Evolutionary conservation across 2,797 vertebrate species (phyloP).

Genomic region (Cyprinella venusta): DNA sequence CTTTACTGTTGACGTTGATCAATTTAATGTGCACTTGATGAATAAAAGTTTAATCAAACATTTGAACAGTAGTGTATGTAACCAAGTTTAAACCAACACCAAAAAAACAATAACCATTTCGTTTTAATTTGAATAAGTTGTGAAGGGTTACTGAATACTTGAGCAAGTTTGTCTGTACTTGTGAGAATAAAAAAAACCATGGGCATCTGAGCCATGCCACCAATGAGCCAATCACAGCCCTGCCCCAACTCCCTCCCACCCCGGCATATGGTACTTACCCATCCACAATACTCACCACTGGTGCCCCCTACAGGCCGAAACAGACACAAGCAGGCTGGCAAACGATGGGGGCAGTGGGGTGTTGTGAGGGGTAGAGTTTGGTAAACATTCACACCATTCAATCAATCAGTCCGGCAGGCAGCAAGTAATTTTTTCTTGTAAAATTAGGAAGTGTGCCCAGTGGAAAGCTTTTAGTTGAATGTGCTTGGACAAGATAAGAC

Average conservation of each 20-base stretch:
- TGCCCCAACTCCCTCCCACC: conserved; percentile 30
- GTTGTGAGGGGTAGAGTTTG: conserved; percentile 49
- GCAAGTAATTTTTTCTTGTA: conserved; percentile 21
- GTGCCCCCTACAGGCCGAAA: conserved; percentile 54
- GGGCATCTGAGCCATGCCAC: neutral
- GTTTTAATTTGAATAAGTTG: neutral
- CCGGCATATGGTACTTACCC: conserved; percentile 59
- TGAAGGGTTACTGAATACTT: neutral
- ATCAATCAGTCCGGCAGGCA: conserved; percentile 28
- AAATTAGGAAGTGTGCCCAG: conserved; percentile 17
- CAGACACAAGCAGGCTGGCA: conserved; percentile 58
- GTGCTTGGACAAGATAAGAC: neutral
- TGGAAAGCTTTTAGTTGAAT: neutral
- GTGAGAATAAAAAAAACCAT: neutral
- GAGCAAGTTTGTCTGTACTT: neutral
- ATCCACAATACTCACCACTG: conserved; percentile 59
- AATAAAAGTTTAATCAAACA: neutral
- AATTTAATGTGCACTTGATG: neutral
- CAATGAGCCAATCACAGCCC: conserved; percentile 6
- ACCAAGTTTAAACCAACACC: neutral
- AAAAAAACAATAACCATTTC: neutral
- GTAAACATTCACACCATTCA: conserved; percentile 50
- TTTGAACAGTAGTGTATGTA: neutral
- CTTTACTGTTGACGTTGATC: neutral
- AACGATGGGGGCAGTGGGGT: conserved; percentile 50